Evolutionary conservation across 2,797 vertebrate species (phyloP), one percentile per base, ranked within the genome.

Genomic region (Zenarchopterus dispar): DNA sequence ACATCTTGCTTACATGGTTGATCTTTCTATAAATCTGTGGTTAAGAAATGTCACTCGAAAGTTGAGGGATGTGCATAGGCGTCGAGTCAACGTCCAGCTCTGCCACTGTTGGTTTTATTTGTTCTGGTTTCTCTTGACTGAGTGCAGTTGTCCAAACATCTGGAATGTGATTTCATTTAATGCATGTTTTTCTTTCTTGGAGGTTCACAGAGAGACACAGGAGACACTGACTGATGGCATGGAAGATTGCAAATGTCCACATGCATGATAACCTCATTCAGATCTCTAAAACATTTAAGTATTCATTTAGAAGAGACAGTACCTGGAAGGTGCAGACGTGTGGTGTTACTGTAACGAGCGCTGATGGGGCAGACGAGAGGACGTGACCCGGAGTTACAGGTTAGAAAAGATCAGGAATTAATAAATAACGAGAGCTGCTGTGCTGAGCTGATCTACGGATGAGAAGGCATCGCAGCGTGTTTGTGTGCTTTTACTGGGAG

Each of bases 31-130:
- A 97, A 97, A 97, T 93, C 93, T 93, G 91, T 88, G 88, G 69
- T 92, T 95, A 94, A 96, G 93, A 97, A 97, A 97, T 92, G 94
- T 94, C 94, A 93, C 95, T 91, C 91, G 84, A 94, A 95, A 96
- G 96, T 95, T 94, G 94, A 94, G 93, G 94, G 94, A 96, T 96
- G 95, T 97, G 97, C 96, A 96, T 96, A 96, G 96, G 95, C 95
- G 83, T 78, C 75, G 68, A 49, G 57, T 81, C 75, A 51, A 59
- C 48, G 54, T 74, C 69, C 44, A 26, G 60, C 75, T 75, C 36
- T 16, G 17, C 44, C 21, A 19, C 23, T 16, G 52, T 45, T 54
- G 1, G 15, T 39, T 53, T 15, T 13, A n/a, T 39, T 15, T 13
- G 92, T 91, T 90, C 93, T 86, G 91, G 87, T 87, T 5, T 88